Conservation (phyloP, 2,888 invertebrate genomes). For the Tipula unca region DNA sequence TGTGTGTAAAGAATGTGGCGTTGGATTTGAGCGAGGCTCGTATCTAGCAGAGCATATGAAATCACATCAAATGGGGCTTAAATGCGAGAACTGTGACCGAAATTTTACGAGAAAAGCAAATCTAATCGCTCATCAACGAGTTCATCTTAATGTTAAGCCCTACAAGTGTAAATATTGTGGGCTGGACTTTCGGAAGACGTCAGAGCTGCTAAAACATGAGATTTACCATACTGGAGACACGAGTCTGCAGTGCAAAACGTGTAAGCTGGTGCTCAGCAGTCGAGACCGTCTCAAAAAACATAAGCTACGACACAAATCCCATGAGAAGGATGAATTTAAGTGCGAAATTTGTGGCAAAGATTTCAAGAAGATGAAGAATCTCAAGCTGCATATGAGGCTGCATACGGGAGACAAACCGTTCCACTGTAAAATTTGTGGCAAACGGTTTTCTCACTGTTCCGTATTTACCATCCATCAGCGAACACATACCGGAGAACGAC, state of each 20-base stretch:
- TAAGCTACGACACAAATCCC: not conserved
- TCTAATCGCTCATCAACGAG: not conserved
- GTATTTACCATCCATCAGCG: slow-evolving; percentile 41
- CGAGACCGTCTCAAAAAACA: not conserved
- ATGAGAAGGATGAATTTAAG: not conserved
- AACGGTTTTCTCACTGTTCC: slow-evolving; percentile 14
- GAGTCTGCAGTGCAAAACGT: slow-evolving; percentile 18
- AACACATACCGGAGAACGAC: slow-evolving; percentile 48
- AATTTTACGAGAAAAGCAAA: slow-evolving; percentile 14
- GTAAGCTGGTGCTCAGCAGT: not conserved
- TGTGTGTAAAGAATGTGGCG: not conserved
- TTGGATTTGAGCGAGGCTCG: not conserved
- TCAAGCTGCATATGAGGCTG: slow-evolving; percentile 17
- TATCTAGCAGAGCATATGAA: not conserved
- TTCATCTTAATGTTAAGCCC: not conserved
- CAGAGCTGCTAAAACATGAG: slow-evolving; percentile 19
- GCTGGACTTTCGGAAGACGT: not conserved
- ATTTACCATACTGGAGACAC: slow-evolving; percentile 20
- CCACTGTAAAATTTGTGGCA: slow-evolving; percentile 16
- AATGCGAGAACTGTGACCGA: not conserved
- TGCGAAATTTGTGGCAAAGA: slow-evolving; percentile 19
- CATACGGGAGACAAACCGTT: slow-evolving; percentile 20
- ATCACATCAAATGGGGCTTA: not conserved
- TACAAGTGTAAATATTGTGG: slow-evolving; percentile 31
- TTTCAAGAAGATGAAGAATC: slow-evolving; percentile 21